Conservation (phyloP, 2,888 invertebrate species). For the Caenorhabditis zanzibari region DNA sequence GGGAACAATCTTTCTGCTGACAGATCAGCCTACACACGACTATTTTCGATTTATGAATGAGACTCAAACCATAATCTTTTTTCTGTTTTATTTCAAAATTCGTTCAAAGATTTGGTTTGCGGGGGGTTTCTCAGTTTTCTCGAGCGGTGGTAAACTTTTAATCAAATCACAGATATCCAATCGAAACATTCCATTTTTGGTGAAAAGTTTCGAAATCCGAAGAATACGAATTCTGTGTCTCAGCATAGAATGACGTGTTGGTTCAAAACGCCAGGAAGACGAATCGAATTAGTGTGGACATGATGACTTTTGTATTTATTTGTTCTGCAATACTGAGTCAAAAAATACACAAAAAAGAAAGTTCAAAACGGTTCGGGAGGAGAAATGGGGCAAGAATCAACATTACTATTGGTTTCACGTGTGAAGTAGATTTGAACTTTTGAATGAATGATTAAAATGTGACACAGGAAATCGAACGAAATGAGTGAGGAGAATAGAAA, state of each 20-base stretch:
- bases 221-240: slow-evolving; percentile 36
- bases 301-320: slow-evolving; percentile 60
- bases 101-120: slow-evolving; percentile 1
- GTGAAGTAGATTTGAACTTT: slow-evolving; percentile 36
- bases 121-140: neutral
- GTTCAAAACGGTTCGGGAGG: slow-evolving; percentile 37
- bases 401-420: slow-evolving; percentile 34
- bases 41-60: neutral
- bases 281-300: slow-evolving; percentile 54
- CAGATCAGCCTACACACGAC: slow-evolving; percentile 17
- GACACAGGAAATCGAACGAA: neutral
- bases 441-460: slow-evolving; percentile 16
- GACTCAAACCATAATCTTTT: neutral
- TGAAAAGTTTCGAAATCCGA: slow-evolving; percentile 35
- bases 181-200: neutral
- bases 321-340: slow-evolving; percentile 43
- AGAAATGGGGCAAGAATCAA: slow-evolving; percentile 46
- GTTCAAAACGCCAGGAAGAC: neutral
- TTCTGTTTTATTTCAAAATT: neutral
- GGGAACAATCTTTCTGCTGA: slow-evolving; percentile 5
- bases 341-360: slow-evolving; percentile 47
- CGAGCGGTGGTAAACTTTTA: slow-evolving; percentile 1
- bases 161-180: slow-evolving; percentile 23
- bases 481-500: slow-evolving; percentile 16
- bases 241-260: slow-evolving; percentile 45